Evolutionary conservation across 1,140 invertebrate species (phyloP).

Genomic region (Eupeodes corollae): DNA sequence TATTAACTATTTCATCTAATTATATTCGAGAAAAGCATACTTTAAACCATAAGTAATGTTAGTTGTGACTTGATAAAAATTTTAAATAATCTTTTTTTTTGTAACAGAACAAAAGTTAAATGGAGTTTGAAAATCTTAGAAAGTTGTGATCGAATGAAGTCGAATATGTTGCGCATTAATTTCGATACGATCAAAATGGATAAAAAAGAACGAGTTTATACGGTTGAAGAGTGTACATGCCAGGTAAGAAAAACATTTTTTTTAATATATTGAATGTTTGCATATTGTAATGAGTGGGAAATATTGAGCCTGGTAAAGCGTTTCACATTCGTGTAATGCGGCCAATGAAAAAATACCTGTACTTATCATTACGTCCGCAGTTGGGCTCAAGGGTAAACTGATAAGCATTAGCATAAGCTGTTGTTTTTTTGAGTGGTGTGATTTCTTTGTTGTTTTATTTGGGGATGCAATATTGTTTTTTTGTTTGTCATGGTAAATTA

Average conservation of each 20-base stretch:
- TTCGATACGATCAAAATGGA: constrained; percentile 49
- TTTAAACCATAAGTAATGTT: constrained; percentile 23
- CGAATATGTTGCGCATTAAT: constrained; percentile 44
- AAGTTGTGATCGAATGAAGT: constrained; percentile 41
- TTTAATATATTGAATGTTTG: no score
- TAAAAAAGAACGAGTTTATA: constrained; percentile 45
- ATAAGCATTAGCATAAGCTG: no score
- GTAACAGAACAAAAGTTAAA: constrained; percentile 39
- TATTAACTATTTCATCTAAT: constrained; percentile 30
- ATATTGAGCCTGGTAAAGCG: no score
- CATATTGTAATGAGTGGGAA: no score
- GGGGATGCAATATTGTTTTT: no score
- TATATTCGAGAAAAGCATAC: constrained; percentile 34
- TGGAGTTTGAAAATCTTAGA: constrained; percentile 47
- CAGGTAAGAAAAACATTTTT: constrained; percentile 38
- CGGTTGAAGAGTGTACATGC: constrained; percentile 43
- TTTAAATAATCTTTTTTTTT: not conserved
- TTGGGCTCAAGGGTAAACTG: no score
- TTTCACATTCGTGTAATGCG: no score
- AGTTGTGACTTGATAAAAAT: not conserved
- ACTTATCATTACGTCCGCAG: no score
- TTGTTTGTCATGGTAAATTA: no score
- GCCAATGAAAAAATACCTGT: no score
- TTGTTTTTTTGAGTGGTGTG: no score
- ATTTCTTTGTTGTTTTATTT: no score